Base-by-base conservation (phyloP, 2,888 invertebrate genomes). In the Catocala nupta region DNA sequence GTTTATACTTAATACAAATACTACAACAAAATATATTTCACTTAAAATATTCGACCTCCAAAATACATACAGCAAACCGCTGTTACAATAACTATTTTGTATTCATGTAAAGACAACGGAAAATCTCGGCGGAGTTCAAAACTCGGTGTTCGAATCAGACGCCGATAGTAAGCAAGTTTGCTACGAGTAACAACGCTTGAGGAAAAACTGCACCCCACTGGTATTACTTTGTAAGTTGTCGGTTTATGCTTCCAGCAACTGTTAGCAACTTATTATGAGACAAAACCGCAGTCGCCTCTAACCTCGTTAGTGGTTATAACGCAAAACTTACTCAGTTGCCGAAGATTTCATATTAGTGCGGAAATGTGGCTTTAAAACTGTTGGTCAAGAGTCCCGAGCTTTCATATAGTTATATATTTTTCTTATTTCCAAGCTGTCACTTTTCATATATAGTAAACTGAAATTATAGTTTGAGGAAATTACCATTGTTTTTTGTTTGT, bases 221-320 rank as follows among this genome's bases (percentile, higher is more conserved):
- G 65, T 68, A 65, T 75, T 78, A 77, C 68, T 74, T 77, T 65
- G 68, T 71, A 71, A 80, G 72, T 77, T 67, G 51, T 56, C 65
- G 55, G 63, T 70, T 63, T 79, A 70, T 65, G 65, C 71, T 61
- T 58, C 54, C 51, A 70, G 64, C 70, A 70, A 69, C 75, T 65
- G 70, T 75, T 71, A 70, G 63, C 73, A 81, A 81, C 77, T 82
- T 80, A 73, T 80, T 82, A 80, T 73, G 73, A 75, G 71, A 75
- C 60, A 71, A 78, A 78, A 78, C 70, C 68, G 44, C 65, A 75
- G 65, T 71, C 62, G 66, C 68, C 70, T 69, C 71, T 73, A 68
- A 77, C 73, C 70, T 74, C 63, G 56, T 75, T 72, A 72, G 58
- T 63, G 54, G 63, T 55, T 70, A 71, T 62, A 63, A 58, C 53